Percentiles rank a stretch among this genome's conserved stretches.
Conservation (phyloP, 2,888 invertebrate species). For the Nomada fucata region DNA sequence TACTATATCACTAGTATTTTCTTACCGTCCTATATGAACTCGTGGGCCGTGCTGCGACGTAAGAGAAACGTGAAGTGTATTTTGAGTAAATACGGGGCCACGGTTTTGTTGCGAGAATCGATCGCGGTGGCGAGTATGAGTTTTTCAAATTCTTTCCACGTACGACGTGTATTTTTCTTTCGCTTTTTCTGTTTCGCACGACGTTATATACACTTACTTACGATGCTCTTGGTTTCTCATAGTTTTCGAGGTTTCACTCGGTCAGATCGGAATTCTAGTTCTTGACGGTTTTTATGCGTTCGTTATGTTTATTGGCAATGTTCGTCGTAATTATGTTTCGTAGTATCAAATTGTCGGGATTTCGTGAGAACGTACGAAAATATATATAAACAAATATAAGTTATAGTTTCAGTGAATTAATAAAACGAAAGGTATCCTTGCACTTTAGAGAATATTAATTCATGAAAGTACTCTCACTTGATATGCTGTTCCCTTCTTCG, state of each 20-base stretch:
- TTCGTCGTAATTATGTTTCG: no score
- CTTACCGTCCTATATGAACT: constrained; percentile 18
- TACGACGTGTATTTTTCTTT: constrained; percentile 25
- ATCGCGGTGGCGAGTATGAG: constrained; percentile 23
- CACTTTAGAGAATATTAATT: not conserved
- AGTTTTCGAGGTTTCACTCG: no score
- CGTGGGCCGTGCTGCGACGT: constrained; percentile 16
- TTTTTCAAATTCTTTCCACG: constrained; percentile 22
- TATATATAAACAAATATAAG: no score
- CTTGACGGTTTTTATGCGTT: no score
- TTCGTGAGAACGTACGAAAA: no score
- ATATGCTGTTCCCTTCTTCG: not conserved
- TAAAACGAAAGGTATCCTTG: not conserved
- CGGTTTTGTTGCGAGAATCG: not conserved
- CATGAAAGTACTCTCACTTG: not conserved
- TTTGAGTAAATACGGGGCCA: constrained; percentile 34
- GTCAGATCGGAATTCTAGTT: no score
- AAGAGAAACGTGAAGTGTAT: constrained; percentile 37
- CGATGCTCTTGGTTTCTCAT: no score
- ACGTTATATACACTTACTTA: no score
- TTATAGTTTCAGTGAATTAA: no score
- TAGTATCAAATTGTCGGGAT: no score
- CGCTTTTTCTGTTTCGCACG: not conserved
- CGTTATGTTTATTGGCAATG: no score
- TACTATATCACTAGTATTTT: constrained; percentile 20